Evolutionary conservation across 2,113 vertebrate species (phyloP).

Genomic region (Bos javanicus): DNA sequence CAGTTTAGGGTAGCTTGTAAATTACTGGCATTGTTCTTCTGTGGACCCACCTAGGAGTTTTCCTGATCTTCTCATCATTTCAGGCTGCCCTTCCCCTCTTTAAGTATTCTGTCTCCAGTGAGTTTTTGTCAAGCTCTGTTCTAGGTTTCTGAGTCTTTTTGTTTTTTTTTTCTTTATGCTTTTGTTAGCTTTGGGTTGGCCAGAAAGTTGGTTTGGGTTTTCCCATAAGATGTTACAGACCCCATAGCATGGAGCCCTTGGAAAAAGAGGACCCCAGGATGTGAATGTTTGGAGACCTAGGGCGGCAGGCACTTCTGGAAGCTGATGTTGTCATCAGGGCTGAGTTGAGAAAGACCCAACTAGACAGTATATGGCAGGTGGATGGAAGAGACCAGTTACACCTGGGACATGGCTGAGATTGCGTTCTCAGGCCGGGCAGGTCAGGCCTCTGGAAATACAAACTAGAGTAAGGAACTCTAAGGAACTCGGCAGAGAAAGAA

Average conservation of each 20-base stretch:
- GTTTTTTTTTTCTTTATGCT: neutral
- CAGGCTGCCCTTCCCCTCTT: neutral
- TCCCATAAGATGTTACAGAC: neutral
- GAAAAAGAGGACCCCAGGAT: neutral
- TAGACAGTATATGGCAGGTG: neutral
- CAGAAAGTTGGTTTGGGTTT: neutral
- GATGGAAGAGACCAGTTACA: neutral
- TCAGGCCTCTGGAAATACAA: neutral
- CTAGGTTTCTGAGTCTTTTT: neutral
- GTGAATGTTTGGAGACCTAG: neutral
- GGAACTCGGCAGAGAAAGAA: neutral
- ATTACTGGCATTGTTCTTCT: neutral
- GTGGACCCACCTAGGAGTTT: neutral
- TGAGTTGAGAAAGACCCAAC: neutral
- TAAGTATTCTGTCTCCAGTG: neutral
- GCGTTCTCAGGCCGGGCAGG: neutral
- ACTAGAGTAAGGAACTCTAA: neutral
- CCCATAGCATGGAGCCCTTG: neutral
- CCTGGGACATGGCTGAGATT: neutral
- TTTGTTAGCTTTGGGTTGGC: neutral
- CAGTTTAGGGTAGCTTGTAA: neutral
- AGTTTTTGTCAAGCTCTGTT: neutral
- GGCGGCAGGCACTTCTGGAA: neutral
- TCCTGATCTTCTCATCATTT: neutral
- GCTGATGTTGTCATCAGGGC: neutral